These are phyloP conservation scores for Cherax destructor DNA, from an alignment of 1,140 invertebrate genomes.

Conservation along the genomic window DNA sequence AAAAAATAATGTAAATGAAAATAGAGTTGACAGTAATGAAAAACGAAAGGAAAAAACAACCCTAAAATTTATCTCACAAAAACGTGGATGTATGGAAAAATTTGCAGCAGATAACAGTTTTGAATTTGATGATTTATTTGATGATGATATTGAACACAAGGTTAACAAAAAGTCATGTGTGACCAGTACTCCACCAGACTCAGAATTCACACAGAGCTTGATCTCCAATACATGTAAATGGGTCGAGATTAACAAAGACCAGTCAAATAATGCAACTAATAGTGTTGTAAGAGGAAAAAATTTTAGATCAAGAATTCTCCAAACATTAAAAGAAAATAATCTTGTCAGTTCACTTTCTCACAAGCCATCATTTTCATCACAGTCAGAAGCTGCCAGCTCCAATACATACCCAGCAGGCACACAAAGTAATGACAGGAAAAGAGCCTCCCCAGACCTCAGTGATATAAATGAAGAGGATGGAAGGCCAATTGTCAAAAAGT, in stretches of 20 bases:
- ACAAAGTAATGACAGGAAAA: not conserved
- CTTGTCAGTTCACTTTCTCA: not conserved
- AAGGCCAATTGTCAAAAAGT: not conserved
- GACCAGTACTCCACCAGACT: conserved; percentile 16
- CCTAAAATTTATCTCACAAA: not conserved
- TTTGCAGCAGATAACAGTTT: not conserved
- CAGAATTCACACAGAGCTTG: not conserved
- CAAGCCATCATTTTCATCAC: not conserved
- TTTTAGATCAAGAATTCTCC: conserved; percentile 32
- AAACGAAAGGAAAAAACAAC: not conserved
- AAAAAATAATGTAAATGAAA: not conserved
- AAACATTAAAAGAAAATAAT: conserved; percentile 23
- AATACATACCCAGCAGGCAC: too few species aligned
- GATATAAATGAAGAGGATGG: not conserved
- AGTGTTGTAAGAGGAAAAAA: not conserved
- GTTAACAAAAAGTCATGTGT: not conserved
- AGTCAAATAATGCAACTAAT: not conserved
- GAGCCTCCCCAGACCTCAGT: not conserved
- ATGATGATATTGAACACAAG: not conserved
- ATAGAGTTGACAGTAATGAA: not conserved
- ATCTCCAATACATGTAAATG: not conserved
- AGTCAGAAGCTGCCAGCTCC: not conserved
- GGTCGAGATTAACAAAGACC: not conserved
- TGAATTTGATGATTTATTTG: conserved; percentile 25
- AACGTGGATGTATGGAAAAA: not conserved